These are phyloP conservation scores for Platysternon megacephalum DNA, from an alignment of 2,113 vertebrate genomes.

Conservation along the genomic window DNA sequence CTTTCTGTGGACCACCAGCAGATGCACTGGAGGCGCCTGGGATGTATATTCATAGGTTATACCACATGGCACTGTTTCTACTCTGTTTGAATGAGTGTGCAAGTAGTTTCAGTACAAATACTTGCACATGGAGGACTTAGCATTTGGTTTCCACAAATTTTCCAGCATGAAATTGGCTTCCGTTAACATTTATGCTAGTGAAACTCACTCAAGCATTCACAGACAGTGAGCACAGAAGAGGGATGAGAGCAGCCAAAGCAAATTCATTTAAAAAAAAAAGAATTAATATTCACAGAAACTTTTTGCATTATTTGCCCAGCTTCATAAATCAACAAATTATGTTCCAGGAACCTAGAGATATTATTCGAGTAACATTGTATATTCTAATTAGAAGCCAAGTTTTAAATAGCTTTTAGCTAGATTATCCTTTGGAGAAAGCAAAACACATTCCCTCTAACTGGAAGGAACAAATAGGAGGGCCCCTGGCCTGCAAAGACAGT, in stretches of 20 bases:
- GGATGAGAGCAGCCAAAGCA: not conserved
- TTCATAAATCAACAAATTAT: not conserved
- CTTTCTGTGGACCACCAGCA: not conserved
- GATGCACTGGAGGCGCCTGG: accelerated
- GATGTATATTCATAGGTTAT: not conserved
- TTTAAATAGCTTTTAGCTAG: not conserved
- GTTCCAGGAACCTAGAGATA: not conserved
- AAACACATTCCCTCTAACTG: not conserved
- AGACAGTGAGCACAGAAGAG: not conserved
- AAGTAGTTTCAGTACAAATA: not conserved
- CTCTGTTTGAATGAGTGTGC: not conserved
- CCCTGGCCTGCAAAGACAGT: not conserved
- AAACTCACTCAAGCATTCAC: accelerated
- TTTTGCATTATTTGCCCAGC: not conserved
- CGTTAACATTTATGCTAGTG: accelerated
- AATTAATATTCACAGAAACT: not conserved
- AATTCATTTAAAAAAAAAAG: not conserved
- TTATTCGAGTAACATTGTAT: not conserved
- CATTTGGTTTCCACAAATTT: not conserved
- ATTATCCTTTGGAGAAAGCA: not conserved
- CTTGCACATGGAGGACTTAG: not conserved
- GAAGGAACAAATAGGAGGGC: not conserved
- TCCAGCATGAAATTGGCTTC: not conserved
- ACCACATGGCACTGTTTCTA: not conserved
- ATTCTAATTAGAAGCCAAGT: not conserved